Conservation (phyloP, 2,113 vertebrate species). For the Accipiter virgatus region DNA sequence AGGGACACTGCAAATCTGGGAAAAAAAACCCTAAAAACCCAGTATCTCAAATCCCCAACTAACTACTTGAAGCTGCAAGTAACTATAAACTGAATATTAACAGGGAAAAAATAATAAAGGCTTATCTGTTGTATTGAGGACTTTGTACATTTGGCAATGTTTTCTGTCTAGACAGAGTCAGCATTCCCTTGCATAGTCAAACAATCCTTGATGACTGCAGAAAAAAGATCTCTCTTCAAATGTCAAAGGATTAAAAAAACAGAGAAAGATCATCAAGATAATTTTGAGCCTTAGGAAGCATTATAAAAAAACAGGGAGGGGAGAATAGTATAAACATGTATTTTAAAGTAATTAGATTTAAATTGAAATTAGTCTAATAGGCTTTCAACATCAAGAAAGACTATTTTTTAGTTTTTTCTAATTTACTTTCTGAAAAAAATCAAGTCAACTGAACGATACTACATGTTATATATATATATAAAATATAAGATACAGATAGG, state of each 20-base stretch:
- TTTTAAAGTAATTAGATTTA: not conserved
- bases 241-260: not conserved
- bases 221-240: not conserved
- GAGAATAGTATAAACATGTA: not conserved
- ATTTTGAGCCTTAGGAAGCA: not conserved
- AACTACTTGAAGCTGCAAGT: not conserved
- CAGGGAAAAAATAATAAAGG: not conserved
- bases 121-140: not conserved
- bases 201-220: not conserved
- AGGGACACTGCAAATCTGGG: not conserved
- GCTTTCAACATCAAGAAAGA: not conserved
- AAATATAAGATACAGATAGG: not conserved
- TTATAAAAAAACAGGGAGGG: not conserved
- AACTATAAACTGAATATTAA: not conserved
- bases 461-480: not conserved
- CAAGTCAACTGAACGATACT: not conserved
- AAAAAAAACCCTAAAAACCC: not conserved
- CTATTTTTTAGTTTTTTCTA: not conserved
- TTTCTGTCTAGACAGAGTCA: not conserved
- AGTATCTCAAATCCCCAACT: not conserved
- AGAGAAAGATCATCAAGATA: not conserved
- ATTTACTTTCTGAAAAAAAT: not conserved
- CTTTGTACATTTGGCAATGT: not conserved
- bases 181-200: not conserved
- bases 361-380: not conserved